Evolutionary conservation across 2,888 invertebrate species (phyloP), one percentile per base, ranked within the genome.

Genomic region (Seira sanloemensis): DNA sequence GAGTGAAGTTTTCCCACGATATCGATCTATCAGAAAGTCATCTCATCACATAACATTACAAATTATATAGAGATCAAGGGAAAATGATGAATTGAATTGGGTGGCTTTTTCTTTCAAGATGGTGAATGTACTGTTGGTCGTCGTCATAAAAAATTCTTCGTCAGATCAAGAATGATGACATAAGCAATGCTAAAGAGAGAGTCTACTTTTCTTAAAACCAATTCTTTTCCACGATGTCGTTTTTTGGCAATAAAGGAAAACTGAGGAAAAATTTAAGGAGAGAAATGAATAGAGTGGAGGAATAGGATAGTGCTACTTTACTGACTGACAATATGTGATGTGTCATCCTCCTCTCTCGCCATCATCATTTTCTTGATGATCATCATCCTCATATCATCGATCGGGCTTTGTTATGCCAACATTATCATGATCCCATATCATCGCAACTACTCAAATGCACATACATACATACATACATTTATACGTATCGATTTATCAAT

Each of bases 281-380:
- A n/a, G n/a, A 58, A 58, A 58, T 58, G 58, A 58, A 58, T 58
- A 58, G 18, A 58, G 5, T 58, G 4, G 37, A 12, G 5, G 58
- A 16, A n/a, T 37, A 18, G 7, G 58, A 18, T 12, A 58, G 58
- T 58, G 58, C 58, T 58, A 58, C 58, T 58, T 58, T 58, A 58
- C 58, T 58, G n/a, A 66, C 66, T 58, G n/a, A 66, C 66, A 68
- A 69, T 75, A 73, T 84, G 74, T 84, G 84, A 84, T 84, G 84
- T 84, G 84, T 84, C 84, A 84, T 84, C 84, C 26, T 54, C 68
- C 66, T 25, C 68, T 12, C 7, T 69, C 69, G 72, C 16, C 66
- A 62, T 23, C 65, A 72, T 72, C 78, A 26, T 25, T 7, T 73
- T n/a, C 50, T 71, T 71, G 71, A 78, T 78, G 37, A 18, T 71